Evolutionary conservation across 1,140 invertebrate genomes (phyloP).

Genomic region (Phortica variegata): DNA sequence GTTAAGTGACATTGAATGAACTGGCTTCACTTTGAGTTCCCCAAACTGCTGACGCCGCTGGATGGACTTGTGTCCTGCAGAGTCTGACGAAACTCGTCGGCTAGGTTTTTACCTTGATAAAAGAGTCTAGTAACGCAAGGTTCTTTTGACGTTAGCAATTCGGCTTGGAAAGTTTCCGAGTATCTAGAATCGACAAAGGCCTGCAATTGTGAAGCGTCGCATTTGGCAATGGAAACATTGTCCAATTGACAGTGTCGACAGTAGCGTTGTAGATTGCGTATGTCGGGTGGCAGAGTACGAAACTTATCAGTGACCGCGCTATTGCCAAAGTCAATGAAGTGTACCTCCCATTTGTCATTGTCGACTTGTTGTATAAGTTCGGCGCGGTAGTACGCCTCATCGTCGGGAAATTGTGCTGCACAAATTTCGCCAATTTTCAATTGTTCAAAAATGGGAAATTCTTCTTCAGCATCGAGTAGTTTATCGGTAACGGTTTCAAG

Average conservation of each 20-base stretch:
- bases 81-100: slow-evolving; percentile 29
- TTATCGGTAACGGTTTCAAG: slow-evolving; percentile 64
- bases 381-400: slow-evolving; percentile 68
- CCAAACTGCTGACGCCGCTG: background rate
- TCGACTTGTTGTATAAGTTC: slow-evolving; percentile 48
- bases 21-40: background rate
- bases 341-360: slow-evolving; percentile 60
- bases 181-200: slow-evolving; percentile 58
- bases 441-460: slow-evolving; percentile 58
- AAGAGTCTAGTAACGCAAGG: slow-evolving; percentile 33
- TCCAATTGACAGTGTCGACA: slow-evolving; percentile 67
- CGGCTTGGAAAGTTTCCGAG: slow-evolving; percentile 53
- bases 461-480: slow-evolving; percentile 59
- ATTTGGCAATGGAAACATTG: slow-evolving; percentile 54
- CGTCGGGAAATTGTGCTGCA: slow-evolving; percentile 67
- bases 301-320: slow-evolving; percentile 64
- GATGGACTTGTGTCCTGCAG: background rate
- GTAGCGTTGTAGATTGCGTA: slow-evolving; percentile 62
- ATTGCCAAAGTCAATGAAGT: slow-evolving; percentile 76
- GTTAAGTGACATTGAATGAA: slow-evolving; percentile 2
- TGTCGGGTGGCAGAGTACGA: slow-evolving; percentile 64
- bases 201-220: slow-evolving; percentile 34
- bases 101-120: slow-evolving; percentile 45
- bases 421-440: slow-evolving; percentile 62
- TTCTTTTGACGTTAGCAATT: slow-evolving; percentile 39